Percentiles rank a stretch among this genome's conserved stretches.
These are phyloP conservation scores for Eueremaeus valkanovi DNA, from an alignment of 2,888 invertebrate species.

Conservation along the genomic window DNA sequence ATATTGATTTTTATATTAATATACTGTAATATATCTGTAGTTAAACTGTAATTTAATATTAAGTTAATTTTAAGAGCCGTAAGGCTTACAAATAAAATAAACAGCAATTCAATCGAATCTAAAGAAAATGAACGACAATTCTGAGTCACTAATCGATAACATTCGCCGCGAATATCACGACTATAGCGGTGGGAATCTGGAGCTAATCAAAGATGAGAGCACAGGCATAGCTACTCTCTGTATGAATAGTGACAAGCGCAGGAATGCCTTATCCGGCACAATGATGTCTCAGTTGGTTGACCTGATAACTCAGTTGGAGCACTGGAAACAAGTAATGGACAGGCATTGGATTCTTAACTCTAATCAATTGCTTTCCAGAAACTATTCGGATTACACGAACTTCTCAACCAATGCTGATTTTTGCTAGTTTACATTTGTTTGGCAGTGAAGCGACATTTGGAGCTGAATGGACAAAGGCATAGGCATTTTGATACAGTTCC, in stretches of 20 bases:
- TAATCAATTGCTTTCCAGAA: not conserved
- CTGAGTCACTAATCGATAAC: conserved; percentile 13
- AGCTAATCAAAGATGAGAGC: conserved; percentile 51
- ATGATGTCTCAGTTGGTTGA: conserved; percentile 59
- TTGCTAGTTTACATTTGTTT: not conserved
- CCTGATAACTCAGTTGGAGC: conserved; percentile 53
- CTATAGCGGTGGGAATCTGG: conserved; percentile 44
- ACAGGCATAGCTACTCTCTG: conserved; percentile 55
- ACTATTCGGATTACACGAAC: too few relatives aligned
- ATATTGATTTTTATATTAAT: too few relatives aligned
- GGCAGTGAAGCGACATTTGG: too few relatives aligned
- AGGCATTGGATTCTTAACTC: not conserved
- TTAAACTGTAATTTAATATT: too few relatives aligned
- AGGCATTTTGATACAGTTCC: too few relatives aligned
- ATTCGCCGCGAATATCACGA: conserved; percentile 26
- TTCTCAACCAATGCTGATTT: not conserved
- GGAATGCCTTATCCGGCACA: conserved; percentile 56
- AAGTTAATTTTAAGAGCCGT: too few relatives aligned
- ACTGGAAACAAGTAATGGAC: conserved; percentile 52
- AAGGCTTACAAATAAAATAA: too few relatives aligned
- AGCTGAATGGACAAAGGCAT: too few relatives aligned
- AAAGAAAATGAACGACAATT: conserved; percentile 30
- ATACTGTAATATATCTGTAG: too few relatives aligned
- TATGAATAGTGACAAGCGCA: conserved; percentile 53
- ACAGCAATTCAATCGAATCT: too few relatives aligned